Evolutionary conservation across 1,140 invertebrate species (phyloP).

Genomic region (Trichogramma pretiosum): DNA sequence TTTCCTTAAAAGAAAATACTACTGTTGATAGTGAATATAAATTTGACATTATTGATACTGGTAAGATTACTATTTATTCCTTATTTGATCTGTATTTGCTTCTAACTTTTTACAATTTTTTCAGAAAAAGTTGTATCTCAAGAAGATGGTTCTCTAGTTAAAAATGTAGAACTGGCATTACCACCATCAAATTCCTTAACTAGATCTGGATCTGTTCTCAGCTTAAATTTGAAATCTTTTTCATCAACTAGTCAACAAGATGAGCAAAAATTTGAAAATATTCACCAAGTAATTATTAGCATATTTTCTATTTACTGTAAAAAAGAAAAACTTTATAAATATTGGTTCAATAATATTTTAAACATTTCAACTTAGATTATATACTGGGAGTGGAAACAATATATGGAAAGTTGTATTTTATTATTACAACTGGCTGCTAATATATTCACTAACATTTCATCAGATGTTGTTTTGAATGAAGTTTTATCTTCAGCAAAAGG

Average conservation of each 20-base stretch:
- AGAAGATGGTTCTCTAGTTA: slow-evolving; percentile 40
- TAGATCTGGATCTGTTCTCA: slow-evolving; percentile 44
- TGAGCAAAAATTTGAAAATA: slow-evolving; percentile 34
- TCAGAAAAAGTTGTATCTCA: slow-evolving; percentile 36
- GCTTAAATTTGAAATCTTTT: slow-evolving; percentile 45
- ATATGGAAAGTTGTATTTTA: slow-evolving; percentile 49
- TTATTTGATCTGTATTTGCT: slow-evolving; percentile 3
- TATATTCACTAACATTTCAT: slow-evolving; percentile 50
- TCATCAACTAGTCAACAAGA: slow-evolving; percentile 38
- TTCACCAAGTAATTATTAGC: slow-evolving; percentile 37
- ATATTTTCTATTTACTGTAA: slow-evolving; percentile 8
- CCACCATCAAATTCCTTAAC: slow-evolving; percentile 32
- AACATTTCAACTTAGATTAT: slow-evolving; percentile 28
- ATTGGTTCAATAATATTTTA: no score
- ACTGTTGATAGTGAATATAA: slow-evolving; percentile 27
- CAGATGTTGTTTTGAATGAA: slow-evolving; percentile 49
- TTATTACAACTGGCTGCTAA: slow-evolving; percentile 48
- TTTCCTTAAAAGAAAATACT: slow-evolving; percentile 29
- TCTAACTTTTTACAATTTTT: slow-evolving; percentile 14
- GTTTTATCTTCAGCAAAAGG: slow-evolving; percentile 51
- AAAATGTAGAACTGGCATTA: slow-evolving; percentile 39
- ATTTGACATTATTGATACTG: slow-evolving; percentile 28
- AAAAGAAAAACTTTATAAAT: not conserved
- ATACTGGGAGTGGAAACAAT: slow-evolving; percentile 52
- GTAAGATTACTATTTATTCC: slow-evolving; percentile 24